Evolutionary conservation across 1,140 invertebrate genomes (phyloP).

Genomic region (Drosophila kikkawai): DNA sequence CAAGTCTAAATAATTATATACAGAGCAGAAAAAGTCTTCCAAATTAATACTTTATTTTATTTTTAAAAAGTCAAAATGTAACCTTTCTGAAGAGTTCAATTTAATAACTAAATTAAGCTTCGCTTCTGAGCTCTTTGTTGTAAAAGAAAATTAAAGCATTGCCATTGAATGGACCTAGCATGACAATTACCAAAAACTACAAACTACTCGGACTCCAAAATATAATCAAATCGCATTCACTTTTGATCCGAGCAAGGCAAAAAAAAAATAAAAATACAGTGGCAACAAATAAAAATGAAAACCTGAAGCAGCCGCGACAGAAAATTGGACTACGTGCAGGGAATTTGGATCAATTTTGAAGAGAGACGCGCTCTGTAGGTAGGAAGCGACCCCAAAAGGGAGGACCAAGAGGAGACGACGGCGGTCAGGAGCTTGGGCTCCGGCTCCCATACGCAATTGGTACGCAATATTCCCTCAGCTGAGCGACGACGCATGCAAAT

Average conservation of each 20-base stretch:
- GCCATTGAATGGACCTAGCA: conserved; percentile 64
- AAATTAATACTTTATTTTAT: not conserved
- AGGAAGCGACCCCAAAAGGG: conserved; percentile 25
- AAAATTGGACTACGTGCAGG: conserved; percentile 64
- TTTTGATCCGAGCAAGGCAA: conserved; percentile 60
- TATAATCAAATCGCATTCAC: conserved; percentile 66
- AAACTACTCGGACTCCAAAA: conserved; percentile 21
- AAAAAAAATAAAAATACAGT: conserved; percentile 15
- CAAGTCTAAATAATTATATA: not conserved
- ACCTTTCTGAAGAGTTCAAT: not conserved
- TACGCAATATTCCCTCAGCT: conserved; percentile 43
- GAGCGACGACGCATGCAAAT: conserved; percentile 62
- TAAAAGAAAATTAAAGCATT: conserved; percentile 67
- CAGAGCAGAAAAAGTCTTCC: too few species aligned
- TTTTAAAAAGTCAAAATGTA: not conserved
- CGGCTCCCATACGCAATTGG: conserved; percentile 41
- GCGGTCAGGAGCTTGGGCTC: conserved; percentile 15
- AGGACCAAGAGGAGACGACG: not conserved
- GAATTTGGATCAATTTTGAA: conserved; percentile 68
- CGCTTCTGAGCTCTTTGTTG: conserved; percentile 17
- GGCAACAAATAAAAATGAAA: conserved; percentile 54
- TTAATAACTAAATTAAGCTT: conserved; percentile 12
- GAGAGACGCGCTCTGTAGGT: conserved; percentile 22
- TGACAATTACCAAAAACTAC: conserved; percentile 60
- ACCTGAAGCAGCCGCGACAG: conserved; percentile 43